Evolutionary conservation across 2,888 invertebrate genomes (phyloP).

Genomic region (Caenorhabditis afra): DNA sequence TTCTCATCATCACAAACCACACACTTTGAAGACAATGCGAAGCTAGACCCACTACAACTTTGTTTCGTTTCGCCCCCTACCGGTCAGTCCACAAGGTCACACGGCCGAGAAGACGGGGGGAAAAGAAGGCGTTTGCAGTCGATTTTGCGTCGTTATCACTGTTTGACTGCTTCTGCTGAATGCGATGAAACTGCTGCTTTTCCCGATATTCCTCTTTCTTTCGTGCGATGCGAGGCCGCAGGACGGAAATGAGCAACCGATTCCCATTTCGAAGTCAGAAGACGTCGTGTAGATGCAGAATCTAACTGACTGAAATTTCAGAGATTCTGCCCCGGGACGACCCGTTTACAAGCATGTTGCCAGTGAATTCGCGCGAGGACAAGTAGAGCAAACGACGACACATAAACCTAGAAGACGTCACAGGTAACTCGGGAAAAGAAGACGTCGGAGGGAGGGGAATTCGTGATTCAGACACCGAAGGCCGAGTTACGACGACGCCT

Average conservation of each 20-base stretch:
- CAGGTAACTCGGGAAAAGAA: slow-evolving; percentile 23
- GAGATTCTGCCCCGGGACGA: slow-evolving; percentile 42
- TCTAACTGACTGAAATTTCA: background rate
- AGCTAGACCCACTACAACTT: slow-evolving; percentile 53
- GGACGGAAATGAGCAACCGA: slow-evolving; percentile 15
- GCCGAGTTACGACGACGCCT: slow-evolving; percentile 29
- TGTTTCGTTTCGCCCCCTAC: slow-evolving; percentile 11
- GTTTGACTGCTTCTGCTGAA: background rate
- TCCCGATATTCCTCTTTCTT: slow-evolving; percentile 21
- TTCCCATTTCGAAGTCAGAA: slow-evolving; percentile 46
- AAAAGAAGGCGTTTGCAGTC: slow-evolving; percentile 10
- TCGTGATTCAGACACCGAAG: slow-evolving; percentile 31
- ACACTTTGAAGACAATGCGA: slow-evolving; percentile 35
- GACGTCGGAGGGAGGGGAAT: background rate
- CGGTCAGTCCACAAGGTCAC: slow-evolving; percentile 54
- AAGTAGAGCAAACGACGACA: slow-evolving; percentile 39
- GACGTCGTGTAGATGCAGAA: background rate
- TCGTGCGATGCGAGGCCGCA: slow-evolving; percentile 32
- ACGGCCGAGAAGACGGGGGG: slow-evolving; percentile 15
- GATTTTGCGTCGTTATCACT: slow-evolving; percentile 6
- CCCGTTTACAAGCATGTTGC: slow-evolving; percentile 34
- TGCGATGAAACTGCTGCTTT: slow-evolving; percentile 31
- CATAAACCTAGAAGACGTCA: slow-evolving; percentile 47
- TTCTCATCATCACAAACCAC: slow-evolving; percentile 42
- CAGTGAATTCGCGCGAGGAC: slow-evolving; percentile 33